Percentiles rank a stretch among this genome's conserved stretches.
Evolutionary conservation across 2,113 vertebrate species (phyloP).

Genomic region (Boulengeromyrus knoepffleri): DNA sequence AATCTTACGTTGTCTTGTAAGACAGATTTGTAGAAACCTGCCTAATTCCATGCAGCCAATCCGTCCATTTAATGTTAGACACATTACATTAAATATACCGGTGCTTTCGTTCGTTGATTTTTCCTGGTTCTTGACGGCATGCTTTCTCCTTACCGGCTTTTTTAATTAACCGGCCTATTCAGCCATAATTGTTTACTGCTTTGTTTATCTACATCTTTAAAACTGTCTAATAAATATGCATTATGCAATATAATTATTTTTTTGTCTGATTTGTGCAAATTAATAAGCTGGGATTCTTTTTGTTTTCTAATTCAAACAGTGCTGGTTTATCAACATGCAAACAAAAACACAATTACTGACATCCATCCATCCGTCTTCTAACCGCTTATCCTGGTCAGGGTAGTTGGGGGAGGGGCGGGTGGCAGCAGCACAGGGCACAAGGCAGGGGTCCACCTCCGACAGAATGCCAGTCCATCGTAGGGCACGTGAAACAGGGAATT

Average conservation of each 20-base stretch:
- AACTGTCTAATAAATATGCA: neutral
- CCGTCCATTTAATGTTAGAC: neutral
- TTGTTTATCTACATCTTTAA: neutral
- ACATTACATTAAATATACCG: neutral
- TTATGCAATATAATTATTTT: neutral
- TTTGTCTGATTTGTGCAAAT: neutral
- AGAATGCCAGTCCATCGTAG: neutral
- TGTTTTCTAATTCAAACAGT: neutral
- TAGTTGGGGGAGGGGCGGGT: neutral
- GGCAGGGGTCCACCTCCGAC: neutral
- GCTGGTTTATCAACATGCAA: neutral
- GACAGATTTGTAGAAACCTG: neutral
- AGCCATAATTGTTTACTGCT: conserved; percentile 6
- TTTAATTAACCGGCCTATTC: neutral
- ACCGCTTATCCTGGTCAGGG: neutral
- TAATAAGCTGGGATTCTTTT: neutral
- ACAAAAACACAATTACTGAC: neutral
- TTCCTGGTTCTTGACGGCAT: neutral
- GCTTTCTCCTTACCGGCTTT: neutral
- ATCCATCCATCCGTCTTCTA: neutral
- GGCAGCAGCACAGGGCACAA: neutral
- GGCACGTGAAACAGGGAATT: neutral
- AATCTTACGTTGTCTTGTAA: neutral
- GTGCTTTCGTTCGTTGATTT: neutral
- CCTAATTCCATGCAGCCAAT: neutral